Evolutionary conservation across 2,797 vertebrate genomes (phyloP), one percentile per base, ranked within the genome.

Genomic region (Botia kubotai): DNA sequence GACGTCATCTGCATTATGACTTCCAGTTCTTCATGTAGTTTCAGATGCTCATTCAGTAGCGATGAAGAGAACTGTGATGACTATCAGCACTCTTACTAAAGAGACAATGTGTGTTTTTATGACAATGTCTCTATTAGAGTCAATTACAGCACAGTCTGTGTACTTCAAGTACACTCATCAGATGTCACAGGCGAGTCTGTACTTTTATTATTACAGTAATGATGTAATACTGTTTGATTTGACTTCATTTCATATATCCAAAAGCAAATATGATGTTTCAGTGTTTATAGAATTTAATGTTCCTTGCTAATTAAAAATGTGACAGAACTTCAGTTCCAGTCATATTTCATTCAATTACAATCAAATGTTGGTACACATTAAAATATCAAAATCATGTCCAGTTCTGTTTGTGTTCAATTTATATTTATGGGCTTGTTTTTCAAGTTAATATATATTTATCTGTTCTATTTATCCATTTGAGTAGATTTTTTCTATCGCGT

Each of bases 101-200:
- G 63, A 60, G 52, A 60, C 19, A 26, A 53, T 39, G 66, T 21
- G 43, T 78, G 53, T 33, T 33, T 3, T 57, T n/a, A n/a, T n/a
- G n/a, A n/a, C n/a, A n/a, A n/a, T n/a, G n/a, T n/a, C n/a, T n/a
- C n/a, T n/a, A n/a, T n/a, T n/a, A n/a, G n/a, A n/a, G n/a, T n/a
- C 43, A 43, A 69, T 12, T 26, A 68, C 36, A 17, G 39, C 46
- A 46, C 21, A 11, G 82, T 43, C n/a, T 39, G n/a, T 8, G 36
- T 74, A 63, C 75, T 29, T 29, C 66, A 19, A 53, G 62, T 73
- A 16, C 23, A 19, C 58, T 74, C 65, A 46, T 48, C 75, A 76
- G 72, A 70, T 79, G 75, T 62, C 69, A 63, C 21, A 69, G 65
- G 72, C 79, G 76, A 46, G 72, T 39, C 79, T 74, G 11, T 8